These are phyloP conservation scores for Araneus ventricosus DNA, from an alignment of 1,140 invertebrate species.

Conservation along the genomic window DNA sequence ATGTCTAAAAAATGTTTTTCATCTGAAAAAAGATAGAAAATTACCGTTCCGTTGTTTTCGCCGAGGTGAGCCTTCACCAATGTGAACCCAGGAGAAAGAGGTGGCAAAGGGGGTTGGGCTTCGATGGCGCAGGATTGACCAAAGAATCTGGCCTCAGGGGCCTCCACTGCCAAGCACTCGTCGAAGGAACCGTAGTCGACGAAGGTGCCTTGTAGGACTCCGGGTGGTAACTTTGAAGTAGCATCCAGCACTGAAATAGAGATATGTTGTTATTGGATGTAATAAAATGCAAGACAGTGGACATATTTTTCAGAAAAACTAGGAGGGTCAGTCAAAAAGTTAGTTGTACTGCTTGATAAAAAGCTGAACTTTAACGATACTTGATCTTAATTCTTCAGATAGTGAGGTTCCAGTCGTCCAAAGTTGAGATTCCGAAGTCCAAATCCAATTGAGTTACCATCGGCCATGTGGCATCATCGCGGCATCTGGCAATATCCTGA, in stretches of 20 bases:
- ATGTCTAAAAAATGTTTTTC: too few relatives aligned
- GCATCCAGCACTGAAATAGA: constrained; percentile 66
- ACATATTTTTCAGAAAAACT: too few relatives aligned
- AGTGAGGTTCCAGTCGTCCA: too few relatives aligned
- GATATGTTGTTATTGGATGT: neutral
- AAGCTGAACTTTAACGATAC: too few relatives aligned
- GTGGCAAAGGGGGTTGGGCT: neutral
- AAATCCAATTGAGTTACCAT: too few relatives aligned
- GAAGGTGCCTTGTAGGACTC: constrained; percentile 72
- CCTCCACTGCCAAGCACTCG: constrained; percentile 69
- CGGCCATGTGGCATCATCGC: too few relatives aligned
- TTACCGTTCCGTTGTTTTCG: constrained; percentile 45
- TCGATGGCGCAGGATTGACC: constrained; percentile 54
- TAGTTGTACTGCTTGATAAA: too few relatives aligned
- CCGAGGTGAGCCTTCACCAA: neutral
- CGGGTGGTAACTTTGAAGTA: constrained; percentile 34
- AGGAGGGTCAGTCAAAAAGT: too few relatives aligned
- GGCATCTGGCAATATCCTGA: too few relatives aligned
- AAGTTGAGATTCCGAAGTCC: too few relatives aligned
- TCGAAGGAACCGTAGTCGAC: constrained; percentile 76
- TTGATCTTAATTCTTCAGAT: too few relatives aligned
- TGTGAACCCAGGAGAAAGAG: neutral
- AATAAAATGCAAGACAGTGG: too few relatives aligned
- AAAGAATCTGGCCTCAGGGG: neutral
- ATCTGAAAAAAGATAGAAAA: neutral